A percentile compares a stretch with the other conserved stretches of the same genome.
Conservation (phyloP, 2,113 vertebrate species). For the Mohoua ochrocephala region DNA sequence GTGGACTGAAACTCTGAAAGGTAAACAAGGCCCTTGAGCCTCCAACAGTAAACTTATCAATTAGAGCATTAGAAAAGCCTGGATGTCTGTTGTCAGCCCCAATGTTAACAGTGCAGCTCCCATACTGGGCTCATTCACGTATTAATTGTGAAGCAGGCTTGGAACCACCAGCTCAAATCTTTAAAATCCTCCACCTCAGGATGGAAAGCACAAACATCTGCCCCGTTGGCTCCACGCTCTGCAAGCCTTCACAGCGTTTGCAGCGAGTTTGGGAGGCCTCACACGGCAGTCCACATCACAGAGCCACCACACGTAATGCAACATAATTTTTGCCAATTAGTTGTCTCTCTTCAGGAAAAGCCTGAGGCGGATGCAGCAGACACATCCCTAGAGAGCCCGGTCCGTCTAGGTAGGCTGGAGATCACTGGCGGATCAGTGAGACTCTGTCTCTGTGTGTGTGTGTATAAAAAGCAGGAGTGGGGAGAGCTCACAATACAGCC, state of each 20-base stretch:
- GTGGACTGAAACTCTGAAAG: neutral
- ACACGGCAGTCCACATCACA: slow-evolving; percentile 31
- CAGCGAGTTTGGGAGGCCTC: neutral
- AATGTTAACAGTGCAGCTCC: neutral
- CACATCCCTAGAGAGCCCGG: slow-evolving; percentile 41
- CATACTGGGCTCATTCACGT: neutral
- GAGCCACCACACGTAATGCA: slow-evolving; percentile 25
- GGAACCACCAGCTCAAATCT: neutral
- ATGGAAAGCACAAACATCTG: neutral
- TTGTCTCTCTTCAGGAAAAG: slow-evolving; percentile 58
- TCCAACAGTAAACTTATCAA: slow-evolving; percentile 25
- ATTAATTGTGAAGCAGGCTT: neutral
- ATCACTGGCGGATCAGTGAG: slow-evolving; percentile 32
- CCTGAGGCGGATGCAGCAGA: slow-evolving; percentile 43
- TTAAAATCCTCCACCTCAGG: neutral
- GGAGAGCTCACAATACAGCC: neutral
- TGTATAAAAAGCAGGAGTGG: neutral
- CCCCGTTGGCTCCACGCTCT: neutral
- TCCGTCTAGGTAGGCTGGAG: slow-evolving; percentile 35
- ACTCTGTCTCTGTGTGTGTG: neutral
- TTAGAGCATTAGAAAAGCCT: slow-evolving; percentile 14
- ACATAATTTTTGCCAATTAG: slow-evolving; percentile 50
- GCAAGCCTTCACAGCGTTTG: neutral
- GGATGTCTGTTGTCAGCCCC: neutral
- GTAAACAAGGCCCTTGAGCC: slow-evolving; percentile 46